Evolutionary conservation across 2,113 vertebrate genomes (phyloP), one percentile per base, ranked within the genome.

Genomic region (Okapia johnstoni): DNA sequence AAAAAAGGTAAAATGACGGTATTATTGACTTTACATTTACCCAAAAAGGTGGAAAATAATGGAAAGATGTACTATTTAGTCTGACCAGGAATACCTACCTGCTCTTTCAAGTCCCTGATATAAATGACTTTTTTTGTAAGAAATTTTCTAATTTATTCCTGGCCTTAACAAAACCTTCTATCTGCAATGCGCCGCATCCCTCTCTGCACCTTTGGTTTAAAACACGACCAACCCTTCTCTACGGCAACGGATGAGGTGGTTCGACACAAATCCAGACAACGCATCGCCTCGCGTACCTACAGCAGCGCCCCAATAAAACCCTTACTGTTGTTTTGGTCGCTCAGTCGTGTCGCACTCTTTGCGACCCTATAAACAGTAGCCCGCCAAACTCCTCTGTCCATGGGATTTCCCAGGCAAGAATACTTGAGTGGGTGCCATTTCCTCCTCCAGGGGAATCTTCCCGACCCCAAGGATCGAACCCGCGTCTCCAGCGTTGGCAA

Each of bases 141-240:
- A 93, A 95, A 89, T 60, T 66, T 92, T 90, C 60, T 28, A 60
- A 61, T 73, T 25, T 84, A 63, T 40, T 80, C 54, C 83, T 26
- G n/a, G 40, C 54, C 50, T 81, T 89, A 79, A 85, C 28, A 61
- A 46, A 30, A 60, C 55, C 19, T 54, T 52, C 46, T 33, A 85
- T 23, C 93, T 54, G 96, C 96, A 93, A 63, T 85, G 88, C 80
- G 88, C 95, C 60, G 50, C 52, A 85, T 90, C 26, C 40, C 60
- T 73, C 61, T 77, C 66, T 7, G 54, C 79, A 83, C 43, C 81
- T 88, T 80, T 2, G 48, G 60, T 77, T 93, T 54, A 21, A 95
- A 94, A 84, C 48, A 89, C 23, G 23, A 85, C 6, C 55, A 48
- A 60, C n/a, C 30, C 33, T 87, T 83, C 79, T 61, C 66, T 48